Conservation (phyloP, 92 coral and sea anemone genomes). For the Epizoanthus stellaris region DNA sequence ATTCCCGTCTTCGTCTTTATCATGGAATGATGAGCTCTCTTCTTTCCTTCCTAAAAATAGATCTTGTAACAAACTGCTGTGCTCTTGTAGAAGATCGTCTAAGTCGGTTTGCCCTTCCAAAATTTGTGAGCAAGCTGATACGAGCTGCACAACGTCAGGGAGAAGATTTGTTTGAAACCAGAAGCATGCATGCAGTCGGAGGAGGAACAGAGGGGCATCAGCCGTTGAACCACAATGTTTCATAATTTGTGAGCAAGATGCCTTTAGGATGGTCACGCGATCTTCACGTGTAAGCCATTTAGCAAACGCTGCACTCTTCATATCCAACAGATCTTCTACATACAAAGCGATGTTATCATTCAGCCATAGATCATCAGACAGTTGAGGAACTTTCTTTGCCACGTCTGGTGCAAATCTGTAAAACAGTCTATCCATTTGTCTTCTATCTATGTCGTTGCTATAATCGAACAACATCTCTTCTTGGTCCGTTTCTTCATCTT, state of each 20-base stretch:
- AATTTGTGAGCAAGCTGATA: constrained; percentile 13
- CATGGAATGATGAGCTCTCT: too few relatives aligned
- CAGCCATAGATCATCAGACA: constrained; percentile 15
- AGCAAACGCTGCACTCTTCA: constrained; percentile 44
- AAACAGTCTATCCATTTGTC: constrained; percentile 4
- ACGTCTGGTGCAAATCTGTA: constrained; percentile 18
- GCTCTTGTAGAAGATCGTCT: constrained; percentile 3
- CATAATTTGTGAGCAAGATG: constrained; percentile 25
- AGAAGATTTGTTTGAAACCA: constrained; percentile 15
- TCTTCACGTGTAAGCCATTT: constrained; percentile 32
- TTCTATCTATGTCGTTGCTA: neutral
- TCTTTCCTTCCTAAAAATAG: too few relatives aligned
- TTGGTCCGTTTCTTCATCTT: constrained; percentile 26
- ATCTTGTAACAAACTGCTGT: neutral
- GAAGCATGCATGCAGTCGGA: constrained; percentile 27
- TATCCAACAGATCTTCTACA: constrained; percentile 51
- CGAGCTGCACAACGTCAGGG: constrained; percentile 21
- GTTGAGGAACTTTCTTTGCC: constrained; percentile 1
- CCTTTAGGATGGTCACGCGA: constrained; percentile 45
- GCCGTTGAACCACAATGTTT: neutral
- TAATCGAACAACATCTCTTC: neutral
- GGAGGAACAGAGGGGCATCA: neutral
- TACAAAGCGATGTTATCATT: constrained; percentile 26
- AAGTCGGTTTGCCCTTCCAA: neutral
- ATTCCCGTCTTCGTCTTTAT: too few relatives aligned